These are phyloP conservation scores for Nemotelus nigrinus DNA, from an alignment of 2,888 invertebrate genomes.

Conservation along the genomic window DNA sequence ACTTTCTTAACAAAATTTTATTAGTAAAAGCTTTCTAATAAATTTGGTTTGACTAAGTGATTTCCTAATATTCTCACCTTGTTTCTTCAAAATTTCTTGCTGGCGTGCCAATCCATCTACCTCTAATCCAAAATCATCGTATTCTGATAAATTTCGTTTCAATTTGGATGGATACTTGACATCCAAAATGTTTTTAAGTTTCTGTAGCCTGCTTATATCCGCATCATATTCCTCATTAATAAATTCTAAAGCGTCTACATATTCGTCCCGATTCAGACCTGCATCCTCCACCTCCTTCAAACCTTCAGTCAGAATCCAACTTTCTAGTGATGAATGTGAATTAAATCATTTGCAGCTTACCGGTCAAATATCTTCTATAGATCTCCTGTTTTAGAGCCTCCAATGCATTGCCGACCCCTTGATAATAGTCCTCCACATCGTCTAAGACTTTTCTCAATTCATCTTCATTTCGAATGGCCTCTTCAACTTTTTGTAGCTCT, in stretches of 20 bases:
- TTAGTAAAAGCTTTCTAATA: too few species aligned
- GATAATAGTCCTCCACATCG: neutral
- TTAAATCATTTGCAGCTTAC: neutral
- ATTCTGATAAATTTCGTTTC: too few species aligned
- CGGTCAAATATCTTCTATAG: neutral
- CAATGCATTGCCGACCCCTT: neutral
- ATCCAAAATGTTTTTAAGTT: neutral
- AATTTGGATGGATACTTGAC: too few species aligned
- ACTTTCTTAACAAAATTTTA: too few species aligned
- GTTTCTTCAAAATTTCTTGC: too few species aligned
- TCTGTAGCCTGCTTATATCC: neutral
- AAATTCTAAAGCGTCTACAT: neutral
- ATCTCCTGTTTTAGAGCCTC: neutral
- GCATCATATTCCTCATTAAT: neutral
- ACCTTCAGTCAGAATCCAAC: neutral
- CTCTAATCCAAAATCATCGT: too few species aligned
- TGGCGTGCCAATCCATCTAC: too few species aligned
- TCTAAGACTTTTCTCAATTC: neutral
- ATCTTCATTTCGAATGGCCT: neutral
- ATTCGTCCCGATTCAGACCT: neutral
- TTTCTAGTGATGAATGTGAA: too few species aligned
- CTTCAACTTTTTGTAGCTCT: neutral
- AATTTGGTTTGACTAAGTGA: too few species aligned
- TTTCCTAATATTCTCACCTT: too few species aligned
- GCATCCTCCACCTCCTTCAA: neutral